phyloP scores from a whole-genome alignment of 1,140 invertebrate species.

The Drosophila sechellia region DNA sequence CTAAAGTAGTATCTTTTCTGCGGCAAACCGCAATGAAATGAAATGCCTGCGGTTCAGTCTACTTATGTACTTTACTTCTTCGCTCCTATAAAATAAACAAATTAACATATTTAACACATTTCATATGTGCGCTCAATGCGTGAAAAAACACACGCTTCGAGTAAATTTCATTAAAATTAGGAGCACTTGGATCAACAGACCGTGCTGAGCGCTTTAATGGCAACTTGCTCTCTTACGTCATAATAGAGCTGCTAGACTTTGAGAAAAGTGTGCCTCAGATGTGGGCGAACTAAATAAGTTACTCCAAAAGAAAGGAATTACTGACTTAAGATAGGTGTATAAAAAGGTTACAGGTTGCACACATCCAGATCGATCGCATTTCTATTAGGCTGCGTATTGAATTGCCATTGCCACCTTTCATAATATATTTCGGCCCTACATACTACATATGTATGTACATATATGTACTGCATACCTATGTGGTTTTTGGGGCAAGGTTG shows the following conservation, averaged over 20 bases:
- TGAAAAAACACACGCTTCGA: slow-evolving; percentile 7
- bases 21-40: not conserved
- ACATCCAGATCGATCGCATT: not conserved
- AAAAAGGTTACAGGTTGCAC: not conserved
- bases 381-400: not conserved
- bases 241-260: too few species aligned
- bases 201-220: not conserved
- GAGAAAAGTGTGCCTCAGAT: too few species aligned
- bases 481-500: not conserved
- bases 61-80: not conserved
- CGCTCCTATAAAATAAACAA: slow-evolving; percentile 1
- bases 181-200: not conserved
- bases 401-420: slow-evolving; percentile 9
- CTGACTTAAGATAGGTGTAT: not conserved
- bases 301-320: not conserved
- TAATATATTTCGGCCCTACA: not conserved
- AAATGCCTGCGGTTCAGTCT: not conserved
- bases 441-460: not conserved
- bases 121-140: slow-evolving; percentile 1
- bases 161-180: slow-evolving; percentile 5
- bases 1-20: not conserved
- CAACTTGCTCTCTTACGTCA: too few species aligned
- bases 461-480: slow-evolving; percentile 7
- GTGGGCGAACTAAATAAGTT: too few species aligned
- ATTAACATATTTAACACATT: slow-evolving; percentile 9